Conservation (phyloP, 2,888 invertebrate species). For the Noctua comes region DNA sequence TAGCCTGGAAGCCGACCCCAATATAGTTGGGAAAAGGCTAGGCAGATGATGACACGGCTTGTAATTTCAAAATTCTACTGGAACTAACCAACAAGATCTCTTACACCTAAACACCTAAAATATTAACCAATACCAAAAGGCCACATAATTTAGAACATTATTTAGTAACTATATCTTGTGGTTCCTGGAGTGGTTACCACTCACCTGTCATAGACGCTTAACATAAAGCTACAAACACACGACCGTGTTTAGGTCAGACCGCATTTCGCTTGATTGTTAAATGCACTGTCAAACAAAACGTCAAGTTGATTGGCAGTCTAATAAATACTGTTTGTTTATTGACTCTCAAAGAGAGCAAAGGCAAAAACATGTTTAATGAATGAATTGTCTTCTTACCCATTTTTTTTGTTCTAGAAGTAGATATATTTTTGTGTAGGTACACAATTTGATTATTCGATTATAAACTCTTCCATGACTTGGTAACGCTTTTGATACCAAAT, state of each 20-base stretch:
- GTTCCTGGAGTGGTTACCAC: background rate
- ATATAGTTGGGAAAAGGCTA: too few species aligned
- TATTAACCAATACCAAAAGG: background rate
- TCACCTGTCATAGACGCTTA: conserved; percentile 1
- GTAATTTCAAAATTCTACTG: background rate
- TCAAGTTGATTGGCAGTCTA: conserved; percentile 39
- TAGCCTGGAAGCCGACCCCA: too few species aligned
- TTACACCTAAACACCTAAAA: background rate
- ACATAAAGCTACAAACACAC: conserved; percentile 27
- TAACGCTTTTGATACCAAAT: conserved; percentile 12
- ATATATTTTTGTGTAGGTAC: background rate
- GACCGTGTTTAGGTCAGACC: background rate
- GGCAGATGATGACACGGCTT: too few species aligned
- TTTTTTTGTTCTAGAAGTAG: background rate
- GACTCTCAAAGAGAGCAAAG: background rate
- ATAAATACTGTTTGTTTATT: conserved; percentile 41
- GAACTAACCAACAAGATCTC: background rate
- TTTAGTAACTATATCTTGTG: background rate
- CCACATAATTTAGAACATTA: background rate
- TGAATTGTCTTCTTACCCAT: background rate
- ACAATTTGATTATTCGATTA: conserved; percentile 14
- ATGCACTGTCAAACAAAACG: conserved; percentile 42
- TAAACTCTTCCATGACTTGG: conserved; percentile 4
- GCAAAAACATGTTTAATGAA: conserved; percentile 13
- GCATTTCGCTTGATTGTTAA: conserved; percentile 21